Evolutionary conservation across 1,140 invertebrate genomes (phyloP).

Genomic region (Philotrypesis tridentata): DNA sequence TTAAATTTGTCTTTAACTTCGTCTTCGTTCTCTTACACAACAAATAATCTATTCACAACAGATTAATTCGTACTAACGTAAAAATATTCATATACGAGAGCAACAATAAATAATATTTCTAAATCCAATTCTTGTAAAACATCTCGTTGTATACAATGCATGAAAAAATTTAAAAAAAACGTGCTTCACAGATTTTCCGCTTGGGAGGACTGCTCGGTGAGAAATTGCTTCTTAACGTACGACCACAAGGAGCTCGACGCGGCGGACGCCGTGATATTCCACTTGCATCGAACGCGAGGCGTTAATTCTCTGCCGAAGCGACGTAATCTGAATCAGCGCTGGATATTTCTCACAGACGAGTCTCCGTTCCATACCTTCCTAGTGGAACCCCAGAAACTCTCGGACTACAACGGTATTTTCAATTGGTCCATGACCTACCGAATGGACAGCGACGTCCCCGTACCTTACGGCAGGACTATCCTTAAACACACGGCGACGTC

Average conservation of each 20-base stretch:
- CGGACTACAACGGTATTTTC: conserved; percentile 76
- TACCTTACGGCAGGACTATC: conserved; percentile 80
- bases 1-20: too few species aligned
- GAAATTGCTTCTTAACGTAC: conserved; percentile 75
- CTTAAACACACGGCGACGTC: conserved; percentile 17
- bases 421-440: conserved; percentile 88
- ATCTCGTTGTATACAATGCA: too few species aligned
- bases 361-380: conserved; percentile 76
- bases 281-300: conserved; percentile 73
- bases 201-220: conserved; percentile 75
- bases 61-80: too few species aligned
- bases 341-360: conserved; percentile 79
- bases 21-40: too few species aligned
- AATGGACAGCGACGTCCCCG: conserved; percentile 80
- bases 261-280: conserved; percentile 77
- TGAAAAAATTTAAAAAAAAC: too few species aligned
- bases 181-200: conserved; percentile 67
- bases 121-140: too few species aligned
- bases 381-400: conserved; percentile 57
- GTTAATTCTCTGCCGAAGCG: conserved; percentile 65
- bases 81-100: too few species aligned
- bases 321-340: conserved; percentile 72
- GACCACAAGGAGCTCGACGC: conserved; percentile 63
- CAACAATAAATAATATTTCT: too few species aligned
- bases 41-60: too few species aligned